Conservation (phyloP, 30 jellyfish, hydroid and myxozoan species). For the Cassiopea xamachana region DNA sequence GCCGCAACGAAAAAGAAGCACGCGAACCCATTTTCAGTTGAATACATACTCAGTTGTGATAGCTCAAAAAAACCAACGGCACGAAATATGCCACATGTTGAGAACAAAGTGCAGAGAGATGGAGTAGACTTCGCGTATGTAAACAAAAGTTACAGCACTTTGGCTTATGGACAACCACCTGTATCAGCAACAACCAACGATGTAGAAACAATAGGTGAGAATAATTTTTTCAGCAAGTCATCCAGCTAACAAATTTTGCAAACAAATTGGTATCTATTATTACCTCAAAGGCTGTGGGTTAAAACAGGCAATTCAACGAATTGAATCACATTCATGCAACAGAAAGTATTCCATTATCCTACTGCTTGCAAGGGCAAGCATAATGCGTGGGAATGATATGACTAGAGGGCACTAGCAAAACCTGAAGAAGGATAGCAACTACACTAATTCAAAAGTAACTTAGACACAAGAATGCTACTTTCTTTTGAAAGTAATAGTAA, state of each 20-base stretch:
- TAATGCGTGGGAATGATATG: no score
- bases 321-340: neutral
- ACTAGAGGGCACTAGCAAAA: no score
- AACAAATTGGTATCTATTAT: neutral
- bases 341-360: no score
- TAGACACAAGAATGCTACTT: no score
- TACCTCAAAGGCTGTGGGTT: neutral
- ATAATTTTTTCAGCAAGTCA: neutral
- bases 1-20: slow-evolving; percentile 52
- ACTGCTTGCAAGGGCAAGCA: no score
- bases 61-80: slow-evolving; percentile 55
- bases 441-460: no score
- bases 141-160: slow-evolving; percentile 38
- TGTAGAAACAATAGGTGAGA: slow-evolving; percentile 72
- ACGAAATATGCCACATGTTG: slow-evolving; percentile 26
- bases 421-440: no score
- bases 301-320: neutral
- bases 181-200: slow-evolving; percentile 52
- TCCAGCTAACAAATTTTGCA: neutral
- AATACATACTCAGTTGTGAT: slow-evolving; percentile 58
- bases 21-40: slow-evolving; percentile 79
- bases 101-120: slow-evolving; percentile 30
- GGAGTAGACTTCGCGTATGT: slow-evolving; percentile 33
- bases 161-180: slow-evolving; percentile 55
- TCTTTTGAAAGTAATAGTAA: no score